A percentile compares a stretch with the other conserved stretches of the same genome.
These are phyloP conservation scores for Toxotes lorentzi DNA, from an alignment of 2,797 vertebrate species.

Conservation along the genomic window DNA sequence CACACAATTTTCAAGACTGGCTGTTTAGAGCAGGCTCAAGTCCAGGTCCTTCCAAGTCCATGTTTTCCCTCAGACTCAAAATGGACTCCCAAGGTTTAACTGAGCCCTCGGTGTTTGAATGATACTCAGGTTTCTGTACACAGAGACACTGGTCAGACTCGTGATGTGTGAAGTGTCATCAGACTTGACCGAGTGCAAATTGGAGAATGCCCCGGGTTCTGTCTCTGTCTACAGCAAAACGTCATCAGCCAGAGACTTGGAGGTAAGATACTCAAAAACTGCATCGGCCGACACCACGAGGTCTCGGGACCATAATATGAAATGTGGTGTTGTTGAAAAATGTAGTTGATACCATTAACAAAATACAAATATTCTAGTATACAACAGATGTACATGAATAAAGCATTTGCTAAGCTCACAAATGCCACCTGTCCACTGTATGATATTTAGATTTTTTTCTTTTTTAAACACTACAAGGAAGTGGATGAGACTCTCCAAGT, in stretches of 20 bases:
- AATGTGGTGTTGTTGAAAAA: slow-evolving; percentile 73
- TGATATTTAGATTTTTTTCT: slow-evolving; percentile 16
- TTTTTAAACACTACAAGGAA: slow-evolving; percentile 60
- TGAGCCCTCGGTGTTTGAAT: slow-evolving; percentile 39
- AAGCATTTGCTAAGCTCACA: slow-evolving; percentile 73
- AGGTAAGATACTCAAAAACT: slow-evolving; percentile 57
- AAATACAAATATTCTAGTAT: slow-evolving; percentile 76
- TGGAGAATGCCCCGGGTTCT: slow-evolving; percentile 17
- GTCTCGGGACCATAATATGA: slow-evolving; percentile 55
- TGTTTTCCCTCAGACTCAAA: slow-evolving; percentile 9
- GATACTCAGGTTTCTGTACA: slow-evolving; percentile 52
- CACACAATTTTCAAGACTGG: slow-evolving; percentile 1
- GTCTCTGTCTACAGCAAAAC: slow-evolving; percentile 40
- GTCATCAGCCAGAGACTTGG: slow-evolving; percentile 47
- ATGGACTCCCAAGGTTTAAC: slow-evolving; percentile 15
- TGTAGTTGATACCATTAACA: slow-evolving; percentile 63
- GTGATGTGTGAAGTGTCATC: slow-evolving; percentile 17
- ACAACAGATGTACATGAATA: slow-evolving; percentile 79
- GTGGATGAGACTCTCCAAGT: slow-evolving; percentile 50
- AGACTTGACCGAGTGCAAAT: slow-evolving; percentile 40
- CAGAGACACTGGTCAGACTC: slow-evolving; percentile 39
- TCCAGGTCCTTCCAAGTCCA: not conserved
- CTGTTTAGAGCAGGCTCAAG: slow-evolving; percentile 15
- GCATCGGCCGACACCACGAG: slow-evolving; percentile 44
- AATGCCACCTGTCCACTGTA: slow-evolving; percentile 84